phyloP scores from a whole-genome alignment of 1,140 invertebrate genomes.

The Ephestia elutella region DNA sequence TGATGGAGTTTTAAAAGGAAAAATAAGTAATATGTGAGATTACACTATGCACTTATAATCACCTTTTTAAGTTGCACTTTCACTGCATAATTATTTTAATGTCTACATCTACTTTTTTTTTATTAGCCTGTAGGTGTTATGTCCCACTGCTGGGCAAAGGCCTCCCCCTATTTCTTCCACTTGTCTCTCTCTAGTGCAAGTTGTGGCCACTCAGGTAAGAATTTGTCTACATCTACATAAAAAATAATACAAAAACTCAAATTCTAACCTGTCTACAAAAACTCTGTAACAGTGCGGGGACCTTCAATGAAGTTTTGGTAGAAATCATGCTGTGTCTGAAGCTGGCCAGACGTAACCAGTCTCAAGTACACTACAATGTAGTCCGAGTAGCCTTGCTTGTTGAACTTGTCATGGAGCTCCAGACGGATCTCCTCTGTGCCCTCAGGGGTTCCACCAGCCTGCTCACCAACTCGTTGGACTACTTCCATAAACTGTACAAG shows the following conservation, averaged over 20 bases:
- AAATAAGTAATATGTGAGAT: too few species aligned
- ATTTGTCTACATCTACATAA: too few species aligned
- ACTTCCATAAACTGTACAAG: slow-evolving; percentile 93
- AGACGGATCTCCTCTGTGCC: slow-evolving; percentile 73
- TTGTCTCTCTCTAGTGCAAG: too few species aligned
- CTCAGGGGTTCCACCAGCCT: slow-evolving; percentile 74
- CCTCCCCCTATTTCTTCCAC: too few species aligned
- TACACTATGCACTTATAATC: too few species aligned
- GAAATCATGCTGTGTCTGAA: slow-evolving; percentile 94
- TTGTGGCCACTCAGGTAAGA: too few species aligned
- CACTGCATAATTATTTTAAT: too few species aligned
- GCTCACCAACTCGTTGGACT: slow-evolving; percentile 84
- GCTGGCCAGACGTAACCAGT: slow-evolving; percentile 93
- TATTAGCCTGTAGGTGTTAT: too few species aligned
- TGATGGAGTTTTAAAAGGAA: too few species aligned
- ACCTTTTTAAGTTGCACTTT: too few species aligned
- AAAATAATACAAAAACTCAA: slow-evolving; percentile 29
- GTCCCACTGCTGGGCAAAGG: too few species aligned
- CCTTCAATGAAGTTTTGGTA: slow-evolving; percentile 97
- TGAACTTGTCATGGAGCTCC: slow-evolving; percentile 86
- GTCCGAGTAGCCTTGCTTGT: slow-evolving; percentile 92
- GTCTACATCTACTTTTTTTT: too few species aligned
- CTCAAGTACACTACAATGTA: slow-evolving; percentile 97
- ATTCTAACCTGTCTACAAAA: slow-evolving; percentile 68
- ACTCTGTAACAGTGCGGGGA: slow-evolving; percentile 84